These are phyloP conservation scores for Paradoxurus hermaphroditus DNA, from an alignment of 2,113 vertebrate species.

Conservation along the genomic window DNA sequence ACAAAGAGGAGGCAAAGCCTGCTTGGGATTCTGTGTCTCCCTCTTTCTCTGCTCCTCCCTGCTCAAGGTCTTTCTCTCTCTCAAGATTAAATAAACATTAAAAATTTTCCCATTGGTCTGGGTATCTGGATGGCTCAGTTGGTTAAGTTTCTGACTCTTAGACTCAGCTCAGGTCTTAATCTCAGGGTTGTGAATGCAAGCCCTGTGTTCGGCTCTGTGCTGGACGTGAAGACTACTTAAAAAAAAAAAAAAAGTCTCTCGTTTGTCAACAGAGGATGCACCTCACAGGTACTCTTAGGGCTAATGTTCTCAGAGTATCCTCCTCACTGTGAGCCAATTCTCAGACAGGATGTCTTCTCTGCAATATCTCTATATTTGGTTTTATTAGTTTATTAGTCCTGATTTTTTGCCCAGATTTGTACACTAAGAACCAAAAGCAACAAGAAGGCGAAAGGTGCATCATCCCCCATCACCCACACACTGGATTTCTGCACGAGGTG, in stretches of 20 bases:
- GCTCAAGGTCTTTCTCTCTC: too few species aligned
- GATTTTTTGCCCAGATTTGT: neutral
- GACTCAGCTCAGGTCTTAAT: too few species aligned
- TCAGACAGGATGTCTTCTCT: neutral
- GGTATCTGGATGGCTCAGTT: too few species aligned
- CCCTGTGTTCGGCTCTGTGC: too few species aligned
- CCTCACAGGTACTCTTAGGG: neutral
- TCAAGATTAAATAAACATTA: too few species aligned
- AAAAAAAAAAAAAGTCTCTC: neutral
- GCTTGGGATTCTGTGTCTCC: too few species aligned
- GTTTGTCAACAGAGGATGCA: neutral
- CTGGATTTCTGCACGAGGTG: too few species aligned
- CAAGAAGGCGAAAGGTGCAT: neutral
- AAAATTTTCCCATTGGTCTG: too few species aligned
- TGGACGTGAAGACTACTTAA: too few species aligned
- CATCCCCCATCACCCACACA: accelerated
- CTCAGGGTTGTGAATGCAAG: too few species aligned
- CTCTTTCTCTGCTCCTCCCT: too few species aligned
- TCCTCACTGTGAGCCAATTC: neutral
- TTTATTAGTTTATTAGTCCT: neutral
- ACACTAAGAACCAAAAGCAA: neutral
- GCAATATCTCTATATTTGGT: neutral
- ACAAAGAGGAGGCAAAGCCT: neutral
- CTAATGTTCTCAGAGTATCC: neutral
- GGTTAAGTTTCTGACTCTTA: too few species aligned